Evolutionary conservation across 2,888 invertebrate species (phyloP), one percentile per base, ranked within the genome.

Genomic region (Rhagonycha lutea): DNA sequence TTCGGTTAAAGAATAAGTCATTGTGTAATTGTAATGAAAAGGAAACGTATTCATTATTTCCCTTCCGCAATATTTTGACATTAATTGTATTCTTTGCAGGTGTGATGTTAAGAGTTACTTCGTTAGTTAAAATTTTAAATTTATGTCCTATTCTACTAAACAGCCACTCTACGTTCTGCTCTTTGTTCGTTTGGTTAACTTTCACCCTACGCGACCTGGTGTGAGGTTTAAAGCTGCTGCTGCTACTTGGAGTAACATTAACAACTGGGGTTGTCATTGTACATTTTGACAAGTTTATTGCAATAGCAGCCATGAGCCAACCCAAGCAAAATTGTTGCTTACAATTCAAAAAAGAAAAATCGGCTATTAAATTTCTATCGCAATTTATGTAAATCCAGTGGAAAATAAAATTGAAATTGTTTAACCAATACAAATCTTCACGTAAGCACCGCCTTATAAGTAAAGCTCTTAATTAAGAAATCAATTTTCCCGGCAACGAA

Each of bases 1-100:
- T 79, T 78, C 73, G 84, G 83, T 61, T 81, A 78, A 68, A 28
- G 62, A 72, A 32, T 69, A 70, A 73, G 32, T 62, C 73, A 70
- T 76, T 73, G 73, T 73, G 32, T 24, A 65, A 65, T 65, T 65
- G 63, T 65, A 65, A 65, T n/a, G 26, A 65, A 47, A 47, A 47
- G 47, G 47, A 47, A 47, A 47, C 47, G n/a, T 47, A 47, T 65
- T 24, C 26, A 65, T 65, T 65, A 65, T 73, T 73, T 61, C 61
- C 12, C 11, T 14, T 14, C 18, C n/a, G 23, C 65, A 67, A 65
- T 24, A 24, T 32, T 26, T 18, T 28, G 61, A 68, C 61, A 29
- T 74, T 74, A 70, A 70, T 74, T 65, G 65, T 74, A 32, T 63
- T 14, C 23, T 67, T 28, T 70, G 65, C 74, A 74, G 74, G 74